Base-by-base conservation (phyloP, 2,888 invertebrate genomes). In the Tolmerus cingulatus region DNA sequence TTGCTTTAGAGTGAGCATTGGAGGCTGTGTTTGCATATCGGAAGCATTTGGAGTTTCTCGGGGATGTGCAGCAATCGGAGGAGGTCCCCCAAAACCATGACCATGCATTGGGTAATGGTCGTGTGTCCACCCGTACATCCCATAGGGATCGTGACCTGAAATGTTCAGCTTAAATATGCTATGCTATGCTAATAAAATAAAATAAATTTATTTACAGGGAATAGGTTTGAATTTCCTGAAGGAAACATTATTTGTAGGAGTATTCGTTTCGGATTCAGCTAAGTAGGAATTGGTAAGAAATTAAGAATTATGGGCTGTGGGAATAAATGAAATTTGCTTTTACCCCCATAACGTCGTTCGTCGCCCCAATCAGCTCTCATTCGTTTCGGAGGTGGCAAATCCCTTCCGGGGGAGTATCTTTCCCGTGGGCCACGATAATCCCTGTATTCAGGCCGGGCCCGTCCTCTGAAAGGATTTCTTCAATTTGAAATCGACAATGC, bases 1-100 rank as follows among this genome's bases (percentile, higher is more conserved):
- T 89, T 98, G 97, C 93, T 99, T 99, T 93, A 99, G 97, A 1
- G 98, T 96, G 95, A 99, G 96, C 97, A 99, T 98, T 0, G 98
- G 96, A 0, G 98, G 97, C 90, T 98, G 98, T 0, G 98, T 97
- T 90, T 96, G 92, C 9, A 91, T 89, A 87, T 93, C 93, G 23
- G 88, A 89, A 85, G 89, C 94, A 1, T 79, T 86, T 89, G 27
- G 89, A 0, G 89, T 51, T 55, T 91, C 91, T 12, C 91, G 90
- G 0, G 88, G 86, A 12, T 90, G 90, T 1, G 90, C 89, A 87
- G 90, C 90, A 3, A 89, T 86, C 0, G 88, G 79, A 5, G 89
- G 66, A 8, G 87, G 82, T 9, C 88, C 90, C 79, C 90, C 91
- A 3, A 90, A 91, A 2, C 90, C 90, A 79, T 92, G 92, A 85